These are phyloP conservation scores for Drosophila pegasa DNA, from an alignment of 2,888 invertebrate species.

Conservation along the genomic window DNA sequence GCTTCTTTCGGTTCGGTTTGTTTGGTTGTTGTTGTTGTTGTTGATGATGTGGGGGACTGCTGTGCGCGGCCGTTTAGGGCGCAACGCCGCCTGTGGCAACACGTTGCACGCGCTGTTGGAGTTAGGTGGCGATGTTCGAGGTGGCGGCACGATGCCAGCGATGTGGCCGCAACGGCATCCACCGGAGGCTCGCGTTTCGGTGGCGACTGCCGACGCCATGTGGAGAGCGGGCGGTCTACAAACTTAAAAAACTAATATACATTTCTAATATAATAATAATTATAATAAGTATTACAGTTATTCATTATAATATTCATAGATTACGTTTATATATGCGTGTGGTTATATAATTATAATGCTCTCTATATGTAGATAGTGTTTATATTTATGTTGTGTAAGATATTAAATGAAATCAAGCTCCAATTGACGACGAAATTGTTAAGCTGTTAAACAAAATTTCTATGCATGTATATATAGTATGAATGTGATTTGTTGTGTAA, in stretches of 20 bases:
- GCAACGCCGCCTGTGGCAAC: conserved; percentile 26
- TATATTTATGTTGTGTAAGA: conserved; percentile 19
- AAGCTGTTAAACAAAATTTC: conserved; percentile 23
- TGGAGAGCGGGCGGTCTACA: conserved; percentile 22
- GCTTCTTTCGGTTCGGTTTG: conserved; percentile 46
- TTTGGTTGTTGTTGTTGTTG: neutral
- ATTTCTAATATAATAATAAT: conserved; percentile 46
- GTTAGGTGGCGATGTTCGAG: conserved; percentile 30
- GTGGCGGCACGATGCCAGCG: conserved; percentile 10
- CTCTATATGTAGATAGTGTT: conserved; percentile 10
- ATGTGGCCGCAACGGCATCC: conserved; percentile 16
- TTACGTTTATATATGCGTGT: conserved; percentile 31
- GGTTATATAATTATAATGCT: conserved; percentile 35
- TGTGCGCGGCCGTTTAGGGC: conserved; percentile 15
- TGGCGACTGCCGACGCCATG: conserved; percentile 25
- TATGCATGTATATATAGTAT: conserved; percentile 29
- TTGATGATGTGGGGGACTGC: conserved; percentile 23
- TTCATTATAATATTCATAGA: conserved; percentile 48
- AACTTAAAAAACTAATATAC: conserved; percentile 67
- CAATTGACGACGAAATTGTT: conserved; percentile 28
- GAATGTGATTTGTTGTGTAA: conserved; percentile 41
- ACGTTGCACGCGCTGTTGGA: conserved; percentile 32
- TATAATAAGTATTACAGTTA: conserved; percentile 51
- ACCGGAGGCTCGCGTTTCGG: conserved; percentile 5
- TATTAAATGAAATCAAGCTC: conserved; percentile 36